A percentile compares a stretch with the other conserved stretches of the same genome.
phyloP scores from a whole-genome alignment of 1,140 invertebrate genomes.

The Drosophila sechellia region DNA sequence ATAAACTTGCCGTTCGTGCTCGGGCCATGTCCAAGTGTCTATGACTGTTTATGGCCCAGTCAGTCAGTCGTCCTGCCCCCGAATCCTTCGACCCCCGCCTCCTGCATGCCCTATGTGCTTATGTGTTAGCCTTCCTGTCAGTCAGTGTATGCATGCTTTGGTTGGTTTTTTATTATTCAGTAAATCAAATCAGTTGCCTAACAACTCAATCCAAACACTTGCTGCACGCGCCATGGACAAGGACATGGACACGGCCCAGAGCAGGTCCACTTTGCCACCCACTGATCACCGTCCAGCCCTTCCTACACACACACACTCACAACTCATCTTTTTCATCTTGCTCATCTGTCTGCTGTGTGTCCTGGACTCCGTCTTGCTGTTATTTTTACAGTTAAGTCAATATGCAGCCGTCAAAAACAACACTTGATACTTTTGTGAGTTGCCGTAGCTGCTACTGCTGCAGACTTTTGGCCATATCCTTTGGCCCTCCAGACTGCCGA shows the following conservation, averaged over 20 bases:
- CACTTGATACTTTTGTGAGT: conserved; percentile 82
- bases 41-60: conserved; percentile 77
- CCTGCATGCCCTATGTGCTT: conserved; percentile 3
- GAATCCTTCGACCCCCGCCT: not conserved
- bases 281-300: not conserved
- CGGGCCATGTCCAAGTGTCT: conserved; percentile 73
- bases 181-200: conserved; percentile 83
- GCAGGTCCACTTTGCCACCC: conserved; percentile 4
- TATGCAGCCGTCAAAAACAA: conserved; percentile 83
- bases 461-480: conserved; percentile 27
- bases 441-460: conserved; percentile 53
- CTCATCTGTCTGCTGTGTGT: conserved; percentile 50
- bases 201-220: conserved; percentile 83
- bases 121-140: conserved; percentile 1
- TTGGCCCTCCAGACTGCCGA: not conserved
- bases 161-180: conserved; percentile 78
- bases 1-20: conserved; percentile 69
- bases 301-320: not conserved
- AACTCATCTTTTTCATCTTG: conserved; percentile 55
- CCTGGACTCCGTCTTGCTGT: conserved; percentile 43
- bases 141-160: conserved; percentile 61
- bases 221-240: conserved; percentile 66
- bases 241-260: conserved; percentile 52
- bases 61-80: conserved; percentile 24
- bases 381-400: conserved; percentile 82